Base-by-base conservation (phyloP, 2,797 vertebrate genomes). In the Characodon lateralis region DNA sequence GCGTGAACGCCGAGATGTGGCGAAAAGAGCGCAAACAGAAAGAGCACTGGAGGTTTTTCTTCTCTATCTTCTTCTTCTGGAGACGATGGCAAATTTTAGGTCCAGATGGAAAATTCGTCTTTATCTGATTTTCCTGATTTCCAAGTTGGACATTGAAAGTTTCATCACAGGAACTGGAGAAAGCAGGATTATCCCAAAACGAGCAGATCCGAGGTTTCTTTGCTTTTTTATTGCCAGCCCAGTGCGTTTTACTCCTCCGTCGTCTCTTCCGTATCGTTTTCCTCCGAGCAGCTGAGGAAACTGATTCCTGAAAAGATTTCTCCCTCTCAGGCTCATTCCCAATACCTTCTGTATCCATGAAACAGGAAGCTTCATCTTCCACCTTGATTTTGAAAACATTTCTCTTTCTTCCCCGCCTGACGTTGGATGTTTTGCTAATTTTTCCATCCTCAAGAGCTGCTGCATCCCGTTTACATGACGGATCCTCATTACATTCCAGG, bases 1-100 rank as follows among this genome's bases (percentile, higher is more conserved):
- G 50, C 46, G 73, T 80, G 7, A 87, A 89, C 5, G 87, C 89
- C 0, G 91, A 80, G 43, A 90, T 77, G 68, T 90, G 91, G 8
- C 84, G 83, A 78, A 90, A 92, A 6, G 76, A 83, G 66, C 79
- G 65, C 10, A 83, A 74, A 53, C 91, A 92, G 74, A 87, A 91
- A 39, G 70, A 79, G 71, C 89, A 92, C 2, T 28, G 61, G 2
- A 86, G 78, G 55, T 28, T 61, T 78, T 83, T 87, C 61, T 16
- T 28, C 24, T 69, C 69, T 3, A n/a, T 5, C 22, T 70, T 83
- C 5, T 78, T 13, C 46, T 51, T 13, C 48, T 41, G 35, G 51
- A 24, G 31, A 5, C 0, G 28, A 26, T 22, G 24, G 8, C 1
- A 22, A 56, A 46, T 18, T 68, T 24, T 53, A 18, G 55, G 26